Evolutionary conservation across 1,140 invertebrate species (phyloP), one percentile per base, ranked within the genome.

Genomic region (Atta texana): DNA sequence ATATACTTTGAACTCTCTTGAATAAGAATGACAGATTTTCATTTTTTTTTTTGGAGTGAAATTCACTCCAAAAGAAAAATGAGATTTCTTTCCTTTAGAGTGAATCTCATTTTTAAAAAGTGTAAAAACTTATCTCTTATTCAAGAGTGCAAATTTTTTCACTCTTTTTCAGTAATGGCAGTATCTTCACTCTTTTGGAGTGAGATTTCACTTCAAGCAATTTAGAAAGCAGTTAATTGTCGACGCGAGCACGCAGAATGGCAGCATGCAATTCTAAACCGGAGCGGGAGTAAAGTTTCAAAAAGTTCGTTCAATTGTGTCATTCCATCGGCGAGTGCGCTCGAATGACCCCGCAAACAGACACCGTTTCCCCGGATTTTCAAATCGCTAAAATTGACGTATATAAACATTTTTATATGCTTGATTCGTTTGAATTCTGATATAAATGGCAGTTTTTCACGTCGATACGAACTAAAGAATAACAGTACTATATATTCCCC

Each of bases 401-500:
- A 16, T 63, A 84, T 75, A 84, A 84, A 84, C 77, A 80, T 68
- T 80, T 68, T 68, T 61, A 61, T 51, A 34, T 28, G 12, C 53
- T n/a, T 49, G 80, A 51, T 84, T 84, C 77, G 69, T 14, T 59
- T 57, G 1, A 84, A 84, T 74, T 84, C 28, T 55, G 55, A 74
- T 84, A 34, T 84, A 84, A 84, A 84, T 24, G 80, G 39, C 8
- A 75, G 68, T 74, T 61, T 72, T 75, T 31, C 44, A 18, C 55
- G 39, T 44, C 63, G 55, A 7, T 39, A 31, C 34, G 24, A 44
- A 57, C 53, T 12, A 24, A 49, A 24, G 24, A 71, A 55, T 24
- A 81, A 81, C 64, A n/a, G 16, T 2, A 31, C 16, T 55, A 16
- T 69, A 16, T 44, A 16, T 44, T 39, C 31, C 39, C 28, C 28